A percentile compares a stretch with the other conserved stretches of the same genome.
These are phyloP conservation scores for Halcyon badia DNA, from an alignment of 2,797 vertebrate genomes.

Conservation along the genomic window DNA sequence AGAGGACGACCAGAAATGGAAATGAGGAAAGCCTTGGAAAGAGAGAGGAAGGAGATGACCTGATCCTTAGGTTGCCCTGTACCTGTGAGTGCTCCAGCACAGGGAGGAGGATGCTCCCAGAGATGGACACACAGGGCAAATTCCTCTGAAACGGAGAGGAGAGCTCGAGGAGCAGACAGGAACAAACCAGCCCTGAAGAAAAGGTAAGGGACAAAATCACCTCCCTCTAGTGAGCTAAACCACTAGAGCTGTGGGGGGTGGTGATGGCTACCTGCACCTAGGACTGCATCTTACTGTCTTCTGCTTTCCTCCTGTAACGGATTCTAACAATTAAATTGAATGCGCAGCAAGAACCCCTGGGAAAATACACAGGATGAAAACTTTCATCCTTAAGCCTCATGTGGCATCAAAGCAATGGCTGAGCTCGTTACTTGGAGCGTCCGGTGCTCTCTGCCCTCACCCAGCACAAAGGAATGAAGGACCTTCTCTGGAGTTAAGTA, in stretches of 20 bases:
- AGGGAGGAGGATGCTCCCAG: background rate
- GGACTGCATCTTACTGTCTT: background rate
- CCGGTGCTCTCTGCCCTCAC: background rate
- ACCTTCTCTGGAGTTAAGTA: background rate
- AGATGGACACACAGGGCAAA: background rate
- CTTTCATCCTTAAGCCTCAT: background rate
- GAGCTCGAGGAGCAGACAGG: background rate
- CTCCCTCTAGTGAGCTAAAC: background rate
- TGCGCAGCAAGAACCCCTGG: background rate
- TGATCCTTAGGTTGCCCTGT: background rate
- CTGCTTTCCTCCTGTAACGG: background rate
- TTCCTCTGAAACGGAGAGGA: background rate
- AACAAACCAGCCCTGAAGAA: background rate
- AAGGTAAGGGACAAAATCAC: background rate
- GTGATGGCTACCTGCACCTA: background rate
- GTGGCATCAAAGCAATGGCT: background rate
- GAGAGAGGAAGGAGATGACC: background rate
- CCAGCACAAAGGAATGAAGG: background rate
- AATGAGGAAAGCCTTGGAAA: constrained; percentile 10
- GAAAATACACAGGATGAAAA: background rate
- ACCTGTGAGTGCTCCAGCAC: too few species aligned
- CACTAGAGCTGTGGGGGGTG: background rate
- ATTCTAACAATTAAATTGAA: background rate
- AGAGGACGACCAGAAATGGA: constrained; percentile 6
- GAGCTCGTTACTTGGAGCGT: fast-evolving